Evolutionary conservation across 2,797 vertebrate species (phyloP).

Genomic region (Manis pentadactyla): DNA sequence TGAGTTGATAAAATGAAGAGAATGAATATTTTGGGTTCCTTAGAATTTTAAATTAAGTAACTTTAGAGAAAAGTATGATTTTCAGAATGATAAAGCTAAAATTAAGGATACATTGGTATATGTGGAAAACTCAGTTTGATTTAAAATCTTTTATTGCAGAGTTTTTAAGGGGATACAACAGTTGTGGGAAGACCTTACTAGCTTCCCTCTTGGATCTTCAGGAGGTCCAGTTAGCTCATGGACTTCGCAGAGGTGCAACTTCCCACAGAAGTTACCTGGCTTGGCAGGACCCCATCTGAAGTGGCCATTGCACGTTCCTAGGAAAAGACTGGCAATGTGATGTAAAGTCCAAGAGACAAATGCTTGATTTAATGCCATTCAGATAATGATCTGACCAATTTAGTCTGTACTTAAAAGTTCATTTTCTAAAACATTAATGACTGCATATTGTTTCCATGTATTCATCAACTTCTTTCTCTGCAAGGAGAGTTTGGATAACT

Average conservation of each 20-base stretch:
- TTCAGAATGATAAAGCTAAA: background rate
- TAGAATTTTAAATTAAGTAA: conserved; percentile 27
- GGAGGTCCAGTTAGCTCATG: background rate
- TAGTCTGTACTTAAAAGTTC: background rate
- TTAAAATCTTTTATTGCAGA: background rate
- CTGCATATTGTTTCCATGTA: background rate
- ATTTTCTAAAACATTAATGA: background rate
- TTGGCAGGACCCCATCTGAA: background rate
- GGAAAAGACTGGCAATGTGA: background rate
- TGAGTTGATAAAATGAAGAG: background rate
- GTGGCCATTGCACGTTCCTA: background rate
- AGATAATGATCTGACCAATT: background rate
- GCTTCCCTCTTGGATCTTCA: background rate
- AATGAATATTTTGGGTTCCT: background rate
- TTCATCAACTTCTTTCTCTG: background rate
- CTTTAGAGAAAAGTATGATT: conserved; percentile 14
- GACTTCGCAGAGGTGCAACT: background rate
- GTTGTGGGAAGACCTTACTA: background rate
- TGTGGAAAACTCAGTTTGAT: background rate
- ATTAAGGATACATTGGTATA: background rate
- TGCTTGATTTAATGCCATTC: background rate
- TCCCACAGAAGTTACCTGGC: background rate
- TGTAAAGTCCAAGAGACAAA: background rate
- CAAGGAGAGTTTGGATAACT: background rate
- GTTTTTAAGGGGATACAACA: background rate